Percentiles rank a stretch among this genome's conserved stretches.
phyloP scores from a whole-genome alignment of 2,113 vertebrate genomes.

The Toxotes chatareus region DNA sequence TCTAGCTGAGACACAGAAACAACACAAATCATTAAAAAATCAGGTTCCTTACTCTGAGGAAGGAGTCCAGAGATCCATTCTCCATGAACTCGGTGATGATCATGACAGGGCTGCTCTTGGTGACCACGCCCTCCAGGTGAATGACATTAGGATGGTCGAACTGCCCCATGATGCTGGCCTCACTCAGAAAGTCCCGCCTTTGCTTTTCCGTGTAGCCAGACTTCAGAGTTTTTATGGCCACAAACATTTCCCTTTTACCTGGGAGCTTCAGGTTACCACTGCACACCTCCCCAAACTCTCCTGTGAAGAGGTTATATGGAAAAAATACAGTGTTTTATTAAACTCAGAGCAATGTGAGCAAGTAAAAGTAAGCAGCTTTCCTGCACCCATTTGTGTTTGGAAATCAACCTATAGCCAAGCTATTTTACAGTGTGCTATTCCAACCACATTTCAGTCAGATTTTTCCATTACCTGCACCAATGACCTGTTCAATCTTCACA shows the following conservation, averaged over 20 bases:
- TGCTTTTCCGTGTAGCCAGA: slow-evolving; percentile 98
- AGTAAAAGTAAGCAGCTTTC: slow-evolving; percentile 15
- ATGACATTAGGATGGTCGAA: slow-evolving; percentile 98
- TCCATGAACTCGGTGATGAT: slow-evolving; percentile 99
- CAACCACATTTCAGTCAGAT: slow-evolving; percentile 42
- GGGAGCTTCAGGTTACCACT: slow-evolving; percentile 97
- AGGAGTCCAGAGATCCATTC: slow-evolving; percentile 97
- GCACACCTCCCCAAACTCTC: slow-evolving; percentile 98
- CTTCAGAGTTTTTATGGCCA: slow-evolving; percentile 98
- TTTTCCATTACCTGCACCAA: slow-evolving; percentile 93
- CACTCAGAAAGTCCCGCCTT: slow-evolving; percentile 94
- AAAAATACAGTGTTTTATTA: not conserved
- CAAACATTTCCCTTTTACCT: slow-evolving; percentile 97
- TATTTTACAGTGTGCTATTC: slow-evolving; percentile 35
- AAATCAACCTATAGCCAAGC: slow-evolving; percentile 28
- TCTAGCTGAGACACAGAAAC: not conserved
- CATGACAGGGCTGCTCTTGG: slow-evolving; percentile 97
- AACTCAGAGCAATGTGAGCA: not conserved
- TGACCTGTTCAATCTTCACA: slow-evolving; percentile 99
- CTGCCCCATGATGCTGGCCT: slow-evolving; percentile 99
- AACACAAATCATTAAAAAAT: not conserved
- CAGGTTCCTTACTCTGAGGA: slow-evolving; percentile 89
- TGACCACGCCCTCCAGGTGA: slow-evolving; percentile 97
- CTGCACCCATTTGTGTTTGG: slow-evolving; percentile 32
- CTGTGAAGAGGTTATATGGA: slow-evolving; percentile 70